These are phyloP conservation scores for Pitangus sulphuratus DNA, from an alignment of 2,797 vertebrate species.

Conservation along the genomic window DNA sequence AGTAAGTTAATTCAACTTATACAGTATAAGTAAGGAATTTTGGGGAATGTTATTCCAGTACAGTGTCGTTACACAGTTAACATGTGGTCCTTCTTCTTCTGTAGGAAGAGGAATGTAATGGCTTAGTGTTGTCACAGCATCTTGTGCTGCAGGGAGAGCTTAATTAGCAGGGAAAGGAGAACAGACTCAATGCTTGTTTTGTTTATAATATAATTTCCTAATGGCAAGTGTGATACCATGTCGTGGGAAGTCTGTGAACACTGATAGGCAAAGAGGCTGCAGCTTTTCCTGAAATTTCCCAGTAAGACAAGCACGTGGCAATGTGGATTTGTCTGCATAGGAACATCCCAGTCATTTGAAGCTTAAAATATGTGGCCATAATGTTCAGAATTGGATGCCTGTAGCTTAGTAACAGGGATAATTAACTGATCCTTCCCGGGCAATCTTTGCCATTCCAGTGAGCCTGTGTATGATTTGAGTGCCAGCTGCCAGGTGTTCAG, in stretches of 20 bases:
- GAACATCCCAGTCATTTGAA: background rate
- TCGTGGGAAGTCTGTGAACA: background rate
- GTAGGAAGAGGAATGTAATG: constrained; percentile 6
- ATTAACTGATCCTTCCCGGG: background rate
- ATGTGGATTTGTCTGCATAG: background rate
- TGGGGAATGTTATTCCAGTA: background rate
- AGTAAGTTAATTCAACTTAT: background rate
- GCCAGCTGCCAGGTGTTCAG: background rate
- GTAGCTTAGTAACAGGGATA: background rate
- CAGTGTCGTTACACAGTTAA: background rate
- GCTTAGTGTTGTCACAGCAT: background rate
- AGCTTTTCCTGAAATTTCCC: background rate
- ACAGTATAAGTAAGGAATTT: background rate
- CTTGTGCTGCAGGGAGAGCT: background rate
- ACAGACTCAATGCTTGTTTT: background rate
- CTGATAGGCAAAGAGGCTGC: background rate
- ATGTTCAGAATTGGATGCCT: background rate
- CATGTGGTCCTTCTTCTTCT: background rate
- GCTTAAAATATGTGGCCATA: background rate
- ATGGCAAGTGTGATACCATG: background rate
- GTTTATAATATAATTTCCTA: background rate
- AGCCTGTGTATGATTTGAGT: background rate
- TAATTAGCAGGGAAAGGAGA: background rate
- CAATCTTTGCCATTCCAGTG: background rate
- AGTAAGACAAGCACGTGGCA: background rate